Evolutionary conservation across 2,888 invertebrate genomes (phyloP), one percentile per base, ranked within the genome.

Genomic region (Shargacucullia verbasci): DNA sequence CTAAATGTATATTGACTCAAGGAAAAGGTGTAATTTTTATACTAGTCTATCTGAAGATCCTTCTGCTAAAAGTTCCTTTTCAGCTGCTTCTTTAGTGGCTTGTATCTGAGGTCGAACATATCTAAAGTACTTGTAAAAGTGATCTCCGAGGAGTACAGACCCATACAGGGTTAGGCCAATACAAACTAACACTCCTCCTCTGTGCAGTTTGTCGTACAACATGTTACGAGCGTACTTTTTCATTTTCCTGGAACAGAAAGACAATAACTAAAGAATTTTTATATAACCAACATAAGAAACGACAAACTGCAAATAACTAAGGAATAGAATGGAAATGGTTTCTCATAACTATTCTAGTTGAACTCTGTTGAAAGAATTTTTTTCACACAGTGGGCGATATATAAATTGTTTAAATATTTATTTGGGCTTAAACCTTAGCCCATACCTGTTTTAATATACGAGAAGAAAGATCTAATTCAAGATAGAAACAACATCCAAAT

Each of bases 161-260:
- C 88, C 85, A 70, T 92, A 81, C 1, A 90, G 39, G 12, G 95
- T 94, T 27, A 94, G 57, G 0, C 89, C 94, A 11, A 95, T 79
- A 65, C 95, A 95, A 34, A 86, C 82, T 38, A 88, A 70, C 13
- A 95, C 95, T 54, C 83, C 82, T 29, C 92, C 91, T 81, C 81
- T 87, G 68, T 95, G 95, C 29, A 95, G 67, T 76, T 84, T 94
- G 69, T 95, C 94, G 52, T 91, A 89, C 3, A 94, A 48, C 25
- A 86, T 60, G 70, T 74, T 89, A 12, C 88, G 88, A 15, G 92
- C 88, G 67, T 89, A 83, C 66, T 90, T 93, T 82, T 88, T 94
- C 94, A 94, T 94, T 65, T 85, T 71, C 50, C 84, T 83, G 78
- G 44, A 82, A 82, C 48, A 63, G 6, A 56, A 44, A 47, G 54